Conservation (phyloP, 2,888 invertebrate genomes). For the Anticlea derivata region DNA sequence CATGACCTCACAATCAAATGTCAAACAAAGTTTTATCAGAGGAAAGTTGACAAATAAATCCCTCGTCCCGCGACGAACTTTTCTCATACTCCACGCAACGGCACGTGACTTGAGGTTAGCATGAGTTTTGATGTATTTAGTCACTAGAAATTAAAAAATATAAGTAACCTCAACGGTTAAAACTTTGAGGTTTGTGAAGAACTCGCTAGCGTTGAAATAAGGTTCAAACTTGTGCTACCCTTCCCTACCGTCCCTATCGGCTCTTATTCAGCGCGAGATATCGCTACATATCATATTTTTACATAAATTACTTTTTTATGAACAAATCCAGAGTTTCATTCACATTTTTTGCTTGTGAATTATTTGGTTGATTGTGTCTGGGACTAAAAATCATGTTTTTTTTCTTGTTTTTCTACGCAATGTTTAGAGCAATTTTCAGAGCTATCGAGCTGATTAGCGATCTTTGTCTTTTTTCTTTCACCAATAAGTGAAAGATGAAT, state of each 20-base stretch:
- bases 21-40: conserved; percentile 80
- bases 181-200: too few relatives aligned
- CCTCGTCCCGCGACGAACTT: conserved; percentile 63
- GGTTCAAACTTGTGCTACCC: too few relatives aligned
- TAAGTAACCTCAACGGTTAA: too few relatives aligned
- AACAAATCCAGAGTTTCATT: conserved; percentile 13
- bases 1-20: conserved; percentile 78
- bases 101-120: conserved; percentile 50
- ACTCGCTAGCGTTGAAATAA: too few relatives aligned
- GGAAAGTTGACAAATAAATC: conserved; percentile 81
- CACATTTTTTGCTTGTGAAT: conserved; percentile 26
- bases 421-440: too few relatives aligned
- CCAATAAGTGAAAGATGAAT: too few relatives aligned
- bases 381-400: background rate
- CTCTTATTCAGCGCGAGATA: conserved; percentile 42
- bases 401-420: too few relatives aligned
- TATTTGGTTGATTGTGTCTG: conserved; percentile 27
- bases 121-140: background rate
- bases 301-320: conserved; percentile 21
- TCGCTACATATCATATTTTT: conserved; percentile 21
- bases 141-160: too few relatives aligned
- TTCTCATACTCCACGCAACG: conserved; percentile 65
- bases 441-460: too few relatives aligned
- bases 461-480: too few relatives aligned
- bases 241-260: conserved; percentile 45